Evolutionary conservation across 1,140 invertebrate genomes (phyloP), one percentile per base, ranked within the genome.

Genomic region (Watersipora subatra): DNA sequence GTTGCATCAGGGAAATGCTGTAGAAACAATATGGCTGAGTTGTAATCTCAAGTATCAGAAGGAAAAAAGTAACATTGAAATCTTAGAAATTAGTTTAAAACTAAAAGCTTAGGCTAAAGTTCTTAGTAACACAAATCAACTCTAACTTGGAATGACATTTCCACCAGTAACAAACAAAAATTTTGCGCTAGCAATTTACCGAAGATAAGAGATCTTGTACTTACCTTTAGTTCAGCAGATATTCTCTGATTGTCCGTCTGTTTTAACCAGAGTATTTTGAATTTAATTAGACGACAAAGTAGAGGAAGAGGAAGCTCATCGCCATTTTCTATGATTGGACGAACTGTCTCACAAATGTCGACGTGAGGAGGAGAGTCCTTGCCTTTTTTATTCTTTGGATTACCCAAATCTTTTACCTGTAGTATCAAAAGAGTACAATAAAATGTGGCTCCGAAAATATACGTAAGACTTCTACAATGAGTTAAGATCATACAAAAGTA

Each of bases 281-380:
- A 79, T 66, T 79, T 80, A 26, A 79, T 70, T 17, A 79, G 74
- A 64, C 75, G 73, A 28, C 76, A 72, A 58, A 78, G 62, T 22
- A 79, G 66, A 30, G 70, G 66, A 3, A 74, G 55, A 20, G 78
- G 75, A 7, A 80, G 73, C 20, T 76, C 75, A 59, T 78, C 74
- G 58, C 69, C 71, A 28, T 72, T 71, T 57, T 80, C 79, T 7
- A 80, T 66, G 63, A 73, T 67, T 19, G 66, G 62, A 65, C 77
- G 79, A 56, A 73, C 72, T 20, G 73, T 66, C 34, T 80, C 78
- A 72, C 75, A 77, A 3, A 78, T 68, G 70, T 80, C 78, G 72
- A 64, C 76, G 68, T 73, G 69, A 17, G 67, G 57, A 29, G 75
- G 73, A 46, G 70, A 67, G 28, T 78, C 77, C 67, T 78, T 78